A percentile compares a stretch with the other conserved stretches of the same genome.
These are phyloP conservation scores for Melipona quadrifasciata DNA, from an alignment of 1,140 invertebrate species.

Conservation along the genomic window DNA sequence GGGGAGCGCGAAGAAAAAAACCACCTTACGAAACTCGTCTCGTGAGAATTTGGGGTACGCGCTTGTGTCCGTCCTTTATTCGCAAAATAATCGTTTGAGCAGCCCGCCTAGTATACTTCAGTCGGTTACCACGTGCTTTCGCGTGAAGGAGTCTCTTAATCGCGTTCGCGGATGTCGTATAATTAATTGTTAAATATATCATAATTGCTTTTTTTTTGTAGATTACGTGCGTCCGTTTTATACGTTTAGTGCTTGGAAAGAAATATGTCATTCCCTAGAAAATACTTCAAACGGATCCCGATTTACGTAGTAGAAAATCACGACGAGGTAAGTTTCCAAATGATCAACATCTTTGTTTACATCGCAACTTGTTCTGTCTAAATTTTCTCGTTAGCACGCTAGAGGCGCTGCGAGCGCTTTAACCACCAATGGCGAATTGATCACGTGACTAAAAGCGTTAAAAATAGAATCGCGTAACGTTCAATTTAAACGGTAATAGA, in stretches of 20 bases:
- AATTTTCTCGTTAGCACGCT: slow-evolving; percentile 9
- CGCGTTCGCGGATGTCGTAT: slow-evolving; percentile 30
- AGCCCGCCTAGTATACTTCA: slow-evolving; percentile 64
- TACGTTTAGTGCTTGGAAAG: background rate
- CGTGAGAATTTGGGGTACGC: slow-evolving; percentile 68
- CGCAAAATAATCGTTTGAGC: slow-evolving; percentile 65
- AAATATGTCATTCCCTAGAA: slow-evolving; percentile 56
- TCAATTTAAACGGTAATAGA: background rate
- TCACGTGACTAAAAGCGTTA: slow-evolving; percentile 33
- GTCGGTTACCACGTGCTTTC: slow-evolving; percentile 66
- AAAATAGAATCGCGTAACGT: background rate
- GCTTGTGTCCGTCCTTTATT: slow-evolving; percentile 60
- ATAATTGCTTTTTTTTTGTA: slow-evolving; percentile 8
- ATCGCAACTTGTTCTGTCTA: slow-evolving; percentile 24
- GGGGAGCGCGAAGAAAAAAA: slow-evolving; percentile 38
- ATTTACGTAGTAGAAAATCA: slow-evolving; percentile 90
- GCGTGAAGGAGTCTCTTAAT: slow-evolving; percentile 61
- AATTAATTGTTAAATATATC: slow-evolving; percentile 56
- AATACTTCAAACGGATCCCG: slow-evolving; percentile 85
- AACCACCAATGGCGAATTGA: background rate
- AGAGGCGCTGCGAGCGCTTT: slow-evolving; percentile 7
- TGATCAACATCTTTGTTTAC: slow-evolving; percentile 43
- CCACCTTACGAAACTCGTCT: slow-evolving; percentile 70
- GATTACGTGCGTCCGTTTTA: background rate
- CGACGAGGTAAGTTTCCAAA: slow-evolving; percentile 84